phyloP scores from a whole-genome alignment of 2,113 vertebrate species.

The Microtus montanus region DNA sequence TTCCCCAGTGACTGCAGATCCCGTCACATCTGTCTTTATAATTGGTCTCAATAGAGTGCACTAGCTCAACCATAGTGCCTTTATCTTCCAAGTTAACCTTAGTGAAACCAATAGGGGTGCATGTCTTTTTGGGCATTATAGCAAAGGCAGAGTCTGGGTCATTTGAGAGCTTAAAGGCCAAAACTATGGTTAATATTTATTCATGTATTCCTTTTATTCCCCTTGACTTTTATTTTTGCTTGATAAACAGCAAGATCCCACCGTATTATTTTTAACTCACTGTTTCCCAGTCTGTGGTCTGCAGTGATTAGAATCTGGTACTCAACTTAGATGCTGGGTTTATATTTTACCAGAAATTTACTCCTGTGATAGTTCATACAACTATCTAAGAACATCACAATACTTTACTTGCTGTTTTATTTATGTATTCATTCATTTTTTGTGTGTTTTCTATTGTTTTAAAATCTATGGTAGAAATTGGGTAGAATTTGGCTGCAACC shows the following conservation, averaged over 20 bases:
- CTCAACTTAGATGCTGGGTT: neutral
- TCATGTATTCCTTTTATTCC: neutral
- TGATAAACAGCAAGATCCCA: neutral
- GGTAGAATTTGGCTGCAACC: neutral
- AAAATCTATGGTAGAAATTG: neutral
- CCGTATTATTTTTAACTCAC: neutral
- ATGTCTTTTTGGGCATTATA: neutral
- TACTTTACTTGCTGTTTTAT: neutral
- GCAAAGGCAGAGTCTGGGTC: neutral
- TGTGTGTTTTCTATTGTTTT: neutral
- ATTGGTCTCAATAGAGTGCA: neutral
- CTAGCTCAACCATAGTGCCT: neutral
- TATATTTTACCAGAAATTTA: neutral
- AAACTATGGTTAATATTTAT: neutral
- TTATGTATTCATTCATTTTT: neutral
- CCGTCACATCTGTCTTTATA: neutral
- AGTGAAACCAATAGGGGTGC: neutral
- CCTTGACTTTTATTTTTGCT: neutral
- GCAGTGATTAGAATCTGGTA: neutral
- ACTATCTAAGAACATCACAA: neutral
- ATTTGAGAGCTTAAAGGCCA: neutral
- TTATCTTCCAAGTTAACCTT: neutral
- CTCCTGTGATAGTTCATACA: neutral
- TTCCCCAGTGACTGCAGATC: neutral
- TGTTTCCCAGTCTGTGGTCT: neutral